A percentile compares a stretch with the other conserved stretches of the same genome.
Evolutionary conservation across 2,797 vertebrate genomes (phyloP).

Genomic region (Onychomys leucogaster): DNA sequence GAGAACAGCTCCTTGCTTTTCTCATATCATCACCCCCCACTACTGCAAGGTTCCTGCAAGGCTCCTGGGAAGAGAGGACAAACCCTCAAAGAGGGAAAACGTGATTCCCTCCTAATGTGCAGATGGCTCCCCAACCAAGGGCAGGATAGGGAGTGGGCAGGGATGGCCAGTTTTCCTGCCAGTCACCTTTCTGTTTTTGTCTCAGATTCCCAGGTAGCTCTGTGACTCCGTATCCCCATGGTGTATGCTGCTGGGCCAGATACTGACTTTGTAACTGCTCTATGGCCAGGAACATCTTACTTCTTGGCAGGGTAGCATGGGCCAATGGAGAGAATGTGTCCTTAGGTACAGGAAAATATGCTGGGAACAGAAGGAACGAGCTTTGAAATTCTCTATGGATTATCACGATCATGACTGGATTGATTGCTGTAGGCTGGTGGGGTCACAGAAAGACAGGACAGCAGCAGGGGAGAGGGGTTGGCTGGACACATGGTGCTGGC

Average conservation of each 20-base stretch:
- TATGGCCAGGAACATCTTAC: too few relatives aligned
- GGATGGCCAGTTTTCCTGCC: neutral
- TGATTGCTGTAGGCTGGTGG: fast-evolving
- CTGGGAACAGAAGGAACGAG: neutral
- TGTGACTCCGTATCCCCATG: neutral
- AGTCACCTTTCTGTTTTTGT: neutral
- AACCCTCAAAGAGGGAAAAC: neutral
- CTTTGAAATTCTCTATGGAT: neutral
- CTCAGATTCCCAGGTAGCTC: neutral
- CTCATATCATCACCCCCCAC: neutral
- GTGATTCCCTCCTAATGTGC: neutral
- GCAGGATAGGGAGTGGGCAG: fast-evolving
- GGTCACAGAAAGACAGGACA: neutral
- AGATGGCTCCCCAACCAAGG: neutral
- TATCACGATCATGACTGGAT: neutral
- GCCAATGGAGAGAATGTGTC: neutral
- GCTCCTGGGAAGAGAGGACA: neutral
- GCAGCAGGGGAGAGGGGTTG: neutral
- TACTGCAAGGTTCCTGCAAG: fast-evolving
- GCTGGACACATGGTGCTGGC: neutral
- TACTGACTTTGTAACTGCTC: neutral
- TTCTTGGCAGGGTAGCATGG: fast-evolving
- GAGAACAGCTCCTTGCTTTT: neutral
- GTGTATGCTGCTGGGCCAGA: neutral
- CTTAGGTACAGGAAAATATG: neutral